These are phyloP conservation scores for Chymomyza costata DNA, from an alignment of 1,140 invertebrate genomes.

Conservation along the genomic window DNA sequence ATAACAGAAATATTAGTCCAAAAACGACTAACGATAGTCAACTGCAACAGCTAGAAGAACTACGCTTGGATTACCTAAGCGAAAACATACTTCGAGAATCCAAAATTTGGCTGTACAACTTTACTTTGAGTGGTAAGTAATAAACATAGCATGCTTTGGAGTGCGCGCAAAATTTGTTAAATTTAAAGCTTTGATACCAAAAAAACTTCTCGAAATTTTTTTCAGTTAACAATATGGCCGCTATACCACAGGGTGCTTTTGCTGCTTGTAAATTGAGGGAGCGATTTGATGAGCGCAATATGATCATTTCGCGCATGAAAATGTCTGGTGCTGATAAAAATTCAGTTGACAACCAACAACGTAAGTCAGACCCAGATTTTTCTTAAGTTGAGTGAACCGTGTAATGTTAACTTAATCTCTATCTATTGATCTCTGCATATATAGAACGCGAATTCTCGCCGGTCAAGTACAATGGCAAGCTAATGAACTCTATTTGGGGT, in stretches of 20 bases:
- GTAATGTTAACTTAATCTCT: background rate
- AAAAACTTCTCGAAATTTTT: too few species aligned
- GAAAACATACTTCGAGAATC: too few species aligned
- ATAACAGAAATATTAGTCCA: constrained; percentile 36
- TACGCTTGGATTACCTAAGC: too few species aligned
- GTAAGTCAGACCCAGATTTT: constrained; percentile 31
- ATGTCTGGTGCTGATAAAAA: constrained; percentile 49
- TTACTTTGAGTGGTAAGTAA: constrained; percentile 41
- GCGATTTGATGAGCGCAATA: constrained; percentile 74
- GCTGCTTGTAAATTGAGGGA: constrained; percentile 77
- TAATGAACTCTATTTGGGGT: constrained; percentile 94
- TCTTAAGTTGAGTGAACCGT: background rate
- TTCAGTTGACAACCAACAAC: constrained; percentile 46
- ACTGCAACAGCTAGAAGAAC: constrained; percentile 14
- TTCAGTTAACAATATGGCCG: constrained; percentile 72
- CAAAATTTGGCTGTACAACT: too few species aligned
- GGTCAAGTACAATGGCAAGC: constrained; percentile 87
- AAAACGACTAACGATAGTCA: constrained; percentile 25
- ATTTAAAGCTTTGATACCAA: background rate
- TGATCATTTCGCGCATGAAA: constrained; percentile 65
- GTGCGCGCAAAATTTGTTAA: too few species aligned
- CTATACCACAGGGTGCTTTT: constrained; percentile 78
- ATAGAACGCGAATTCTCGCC: constrained; percentile 78
- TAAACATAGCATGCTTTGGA: too few species aligned
- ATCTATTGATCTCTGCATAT: constrained; percentile 23